Percentiles rank a stretch among this genome's conserved stretches.
phyloP scores from a whole-genome alignment of 2,888 invertebrate species.

The Lithophane leautieri region DNA sequence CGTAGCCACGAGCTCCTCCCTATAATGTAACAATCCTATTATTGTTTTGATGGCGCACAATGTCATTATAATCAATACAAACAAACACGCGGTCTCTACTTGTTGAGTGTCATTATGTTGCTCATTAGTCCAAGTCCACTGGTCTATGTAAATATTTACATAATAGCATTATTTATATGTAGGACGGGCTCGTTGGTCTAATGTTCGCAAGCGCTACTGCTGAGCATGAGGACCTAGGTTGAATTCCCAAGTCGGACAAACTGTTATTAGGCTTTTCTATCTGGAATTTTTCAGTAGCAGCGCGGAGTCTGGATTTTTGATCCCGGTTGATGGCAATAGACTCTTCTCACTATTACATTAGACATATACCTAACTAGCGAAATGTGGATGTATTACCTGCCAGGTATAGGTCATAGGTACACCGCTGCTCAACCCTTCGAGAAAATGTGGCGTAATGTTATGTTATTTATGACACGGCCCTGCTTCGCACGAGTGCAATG shows the following conservation, averaged over 20 bases:
- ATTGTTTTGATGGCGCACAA: slow-evolving; percentile 11
- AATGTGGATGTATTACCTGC: background rate
- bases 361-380: background rate
- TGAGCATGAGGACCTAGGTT: too few relatives aligned
- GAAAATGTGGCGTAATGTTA: too few relatives aligned
- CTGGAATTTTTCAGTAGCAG: background rate
- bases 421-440: background rate
- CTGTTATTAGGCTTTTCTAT: too few relatives aligned
- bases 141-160: slow-evolving; percentile 34
- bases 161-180: background rate
- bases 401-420: background rate
- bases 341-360: background rate
- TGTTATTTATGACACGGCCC: too few relatives aligned
- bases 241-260: too few relatives aligned
- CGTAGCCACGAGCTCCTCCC: too few relatives aligned
- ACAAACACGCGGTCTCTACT: slow-evolving; percentile 20
- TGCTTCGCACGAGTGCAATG: too few relatives aligned
- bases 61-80: slow-evolving; percentile 14
- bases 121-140: slow-evolving; percentile 31
- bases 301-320: background rate
- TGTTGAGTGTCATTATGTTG: background rate
- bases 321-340: background rate
- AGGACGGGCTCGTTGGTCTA: background rate
- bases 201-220: background rate
- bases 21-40: background rate